These are phyloP conservation scores for Crocuta crocuta DNA, from an alignment of 2,113 vertebrate genomes.

Conservation along the genomic window DNA sequence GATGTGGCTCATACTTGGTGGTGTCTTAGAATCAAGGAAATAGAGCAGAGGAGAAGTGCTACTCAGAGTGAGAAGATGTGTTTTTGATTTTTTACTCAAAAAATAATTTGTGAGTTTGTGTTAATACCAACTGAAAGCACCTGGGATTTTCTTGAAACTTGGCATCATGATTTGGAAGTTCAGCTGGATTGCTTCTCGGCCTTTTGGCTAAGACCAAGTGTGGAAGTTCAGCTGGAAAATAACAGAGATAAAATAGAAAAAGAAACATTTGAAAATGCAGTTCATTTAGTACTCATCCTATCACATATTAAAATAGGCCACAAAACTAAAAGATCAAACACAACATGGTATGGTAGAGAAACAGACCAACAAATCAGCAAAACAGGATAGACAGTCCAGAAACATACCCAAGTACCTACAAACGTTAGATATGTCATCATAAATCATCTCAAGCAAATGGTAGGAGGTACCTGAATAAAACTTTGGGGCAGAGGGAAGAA, in stretches of 20 bases:
- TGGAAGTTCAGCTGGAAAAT: background rate
- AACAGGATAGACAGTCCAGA: background rate
- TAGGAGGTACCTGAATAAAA: background rate
- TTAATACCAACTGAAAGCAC: background rate
- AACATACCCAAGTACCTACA: background rate
- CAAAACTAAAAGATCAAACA: background rate
- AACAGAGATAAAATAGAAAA: background rate
- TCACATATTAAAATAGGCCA: conserved; percentile 11
- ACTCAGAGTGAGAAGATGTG: background rate
- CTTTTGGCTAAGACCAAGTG: no score
- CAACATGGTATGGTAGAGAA: background rate
- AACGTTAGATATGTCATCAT: background rate
- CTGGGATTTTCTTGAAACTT: conserved; percentile 6
- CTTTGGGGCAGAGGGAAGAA: background rate
- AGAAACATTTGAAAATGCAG: conserved; percentile 26
- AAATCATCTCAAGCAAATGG: background rate
- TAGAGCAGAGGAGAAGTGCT: background rate
- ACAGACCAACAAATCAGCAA: background rate
- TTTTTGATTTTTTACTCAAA: no score
- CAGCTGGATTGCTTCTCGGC: background rate
- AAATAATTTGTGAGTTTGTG: conserved; percentile 17
- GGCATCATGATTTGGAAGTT: background rate
- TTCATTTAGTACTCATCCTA: background rate
- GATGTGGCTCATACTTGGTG: background rate
- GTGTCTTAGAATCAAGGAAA: background rate